phyloP scores from a whole-genome alignment of 2,113 vertebrate genomes.

The Eurystomus gularis region DNA sequence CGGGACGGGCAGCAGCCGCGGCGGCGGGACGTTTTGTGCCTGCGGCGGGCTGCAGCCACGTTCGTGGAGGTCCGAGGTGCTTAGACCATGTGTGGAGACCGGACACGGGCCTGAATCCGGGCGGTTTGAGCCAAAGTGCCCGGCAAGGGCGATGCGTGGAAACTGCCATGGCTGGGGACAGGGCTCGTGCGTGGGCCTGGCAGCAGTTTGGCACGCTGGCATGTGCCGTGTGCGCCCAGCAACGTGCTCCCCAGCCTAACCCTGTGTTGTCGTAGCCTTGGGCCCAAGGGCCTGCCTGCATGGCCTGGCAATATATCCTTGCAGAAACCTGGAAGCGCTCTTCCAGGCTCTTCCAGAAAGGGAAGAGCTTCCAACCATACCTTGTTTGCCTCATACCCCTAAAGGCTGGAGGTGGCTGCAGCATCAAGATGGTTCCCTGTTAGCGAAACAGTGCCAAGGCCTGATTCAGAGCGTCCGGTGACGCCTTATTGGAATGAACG shows the following conservation, averaged over 20 bases:
- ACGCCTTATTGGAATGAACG: neutral
- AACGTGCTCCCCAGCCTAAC: accelerated
- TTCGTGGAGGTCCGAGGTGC: accelerated
- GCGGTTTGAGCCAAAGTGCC: accelerated
- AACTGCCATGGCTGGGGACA: accelerated
- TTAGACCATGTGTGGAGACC: accelerated
- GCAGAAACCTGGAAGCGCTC: no score
- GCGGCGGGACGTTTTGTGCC: neutral
- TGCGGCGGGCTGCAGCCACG: accelerated
- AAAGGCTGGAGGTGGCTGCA: neutral
- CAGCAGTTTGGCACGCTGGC: accelerated
- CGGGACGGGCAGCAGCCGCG: neutral
- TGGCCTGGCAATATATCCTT: accelerated
- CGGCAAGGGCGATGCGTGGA: neutral
- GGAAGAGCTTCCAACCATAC: neutral
- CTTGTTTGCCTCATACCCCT: accelerated
- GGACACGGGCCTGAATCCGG: neutral
- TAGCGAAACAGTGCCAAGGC: neutral
- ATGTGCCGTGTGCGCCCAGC: accelerated
- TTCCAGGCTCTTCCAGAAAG: no score
- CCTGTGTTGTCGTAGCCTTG: accelerated
- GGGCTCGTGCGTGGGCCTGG: neutral
- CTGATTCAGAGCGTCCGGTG: neutral
- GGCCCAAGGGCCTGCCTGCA: accelerated
- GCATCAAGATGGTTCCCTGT: no score